phyloP scores from a whole-genome alignment of 2,888 invertebrate genomes.

The Archips crataeganus region DNA sequence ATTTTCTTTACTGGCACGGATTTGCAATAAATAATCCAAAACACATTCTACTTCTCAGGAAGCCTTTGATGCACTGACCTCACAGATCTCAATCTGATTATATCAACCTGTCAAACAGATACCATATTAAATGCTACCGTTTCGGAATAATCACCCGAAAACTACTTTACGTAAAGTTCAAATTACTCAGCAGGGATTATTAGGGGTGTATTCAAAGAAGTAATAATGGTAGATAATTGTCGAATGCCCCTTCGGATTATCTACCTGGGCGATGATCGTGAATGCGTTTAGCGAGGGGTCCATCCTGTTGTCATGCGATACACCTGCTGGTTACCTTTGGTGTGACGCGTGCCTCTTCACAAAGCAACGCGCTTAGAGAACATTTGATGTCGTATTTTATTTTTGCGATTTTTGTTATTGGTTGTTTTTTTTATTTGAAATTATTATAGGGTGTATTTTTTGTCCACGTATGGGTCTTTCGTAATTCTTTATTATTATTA shows the following conservation, averaged over 20 bases:
- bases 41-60: conserved; percentile 47
- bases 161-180: conserved; percentile 37
- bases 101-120: conserved; percentile 75
- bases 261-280: conserved; percentile 73
- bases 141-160: conserved; percentile 44
- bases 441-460: not conserved
- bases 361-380: conserved; percentile 22
- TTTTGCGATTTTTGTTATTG: conserved; percentile 6
- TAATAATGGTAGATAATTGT: conserved; percentile 74
- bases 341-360: conserved; percentile 63
- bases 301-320: conserved; percentile 49
- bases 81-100: conserved; percentile 69
- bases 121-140: conserved; percentile 61
- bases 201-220: conserved; percentile 52
- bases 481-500: no score
- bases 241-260: conserved; percentile 74
- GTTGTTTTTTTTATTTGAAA: conserved; percentile 10
- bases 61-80: conserved; percentile 63
- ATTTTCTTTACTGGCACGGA: not conserved
- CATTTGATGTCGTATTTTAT: conserved; percentile 41
- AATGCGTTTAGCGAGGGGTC: conserved; percentile 55
- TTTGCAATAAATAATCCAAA: conserved; percentile 33
- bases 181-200: conserved; percentile 23
- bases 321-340: conserved; percentile 78
- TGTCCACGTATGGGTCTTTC: not conserved